A percentile compares a stretch with the other conserved stretches of the same genome.
Conservation (phyloP, 1,140 invertebrate genomes). For the Cataglyphis hispanica region DNA sequence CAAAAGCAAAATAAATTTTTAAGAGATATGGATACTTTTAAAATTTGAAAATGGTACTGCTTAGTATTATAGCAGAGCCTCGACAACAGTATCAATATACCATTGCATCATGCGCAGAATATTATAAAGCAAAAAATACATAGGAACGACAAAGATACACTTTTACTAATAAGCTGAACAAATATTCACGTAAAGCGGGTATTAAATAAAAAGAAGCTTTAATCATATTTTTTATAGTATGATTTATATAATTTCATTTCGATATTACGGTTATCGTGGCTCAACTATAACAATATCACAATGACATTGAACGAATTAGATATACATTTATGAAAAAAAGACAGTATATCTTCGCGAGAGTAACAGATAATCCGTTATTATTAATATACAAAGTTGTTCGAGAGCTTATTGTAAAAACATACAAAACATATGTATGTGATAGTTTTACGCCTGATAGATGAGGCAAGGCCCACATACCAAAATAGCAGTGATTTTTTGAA, state of each 20-base stretch:
- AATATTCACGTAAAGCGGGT: constrained; percentile 34
- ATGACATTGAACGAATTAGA: constrained; percentile 52
- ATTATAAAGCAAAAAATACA: constrained; percentile 50
- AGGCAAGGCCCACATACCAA: constrained; percentile 57
- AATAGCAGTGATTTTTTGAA: constrained; percentile 49
- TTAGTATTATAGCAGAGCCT: constrained; percentile 63
- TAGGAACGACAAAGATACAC: constrained; percentile 41
- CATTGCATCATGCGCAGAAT: constrained; percentile 56
- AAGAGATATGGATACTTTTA: constrained; percentile 47
- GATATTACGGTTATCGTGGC: constrained; percentile 56
- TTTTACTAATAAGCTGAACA: constrained; percentile 53
- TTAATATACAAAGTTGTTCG: constrained; percentile 60
- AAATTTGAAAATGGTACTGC: constrained; percentile 45
- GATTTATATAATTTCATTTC: constrained; percentile 42
- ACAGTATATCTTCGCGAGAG: constrained; percentile 44
- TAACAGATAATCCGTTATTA: constrained; percentile 38
- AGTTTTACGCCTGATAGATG: constrained; percentile 36
- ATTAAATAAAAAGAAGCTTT: constrained; percentile 48
- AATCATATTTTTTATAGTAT: constrained; percentile 19
- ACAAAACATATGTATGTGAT: constrained; percentile 57
- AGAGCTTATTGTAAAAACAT: constrained; percentile 61
- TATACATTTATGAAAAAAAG: constrained; percentile 40
- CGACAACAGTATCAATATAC: constrained; percentile 56
- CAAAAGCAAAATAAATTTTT: constrained; percentile 49
- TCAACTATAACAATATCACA: constrained; percentile 62